Evolutionary conservation across 2,797 vertebrate genomes (phyloP).

Genomic region (Paguma larvata): DNA sequence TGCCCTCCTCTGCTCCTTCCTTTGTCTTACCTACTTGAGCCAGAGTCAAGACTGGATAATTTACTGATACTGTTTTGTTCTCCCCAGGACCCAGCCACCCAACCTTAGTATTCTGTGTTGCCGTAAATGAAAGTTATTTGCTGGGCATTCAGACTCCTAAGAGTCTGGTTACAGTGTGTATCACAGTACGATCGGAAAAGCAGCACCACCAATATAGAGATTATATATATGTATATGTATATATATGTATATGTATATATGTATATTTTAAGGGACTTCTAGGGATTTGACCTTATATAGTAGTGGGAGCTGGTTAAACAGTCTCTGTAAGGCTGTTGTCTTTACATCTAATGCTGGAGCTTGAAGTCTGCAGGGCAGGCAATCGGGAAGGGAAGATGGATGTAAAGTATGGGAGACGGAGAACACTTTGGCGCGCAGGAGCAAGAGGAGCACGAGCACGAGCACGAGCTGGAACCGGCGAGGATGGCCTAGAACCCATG

Average conservation of each 20-base stretch:
- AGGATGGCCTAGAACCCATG: constrained; percentile 69
- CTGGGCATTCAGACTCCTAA: constrained; percentile 58
- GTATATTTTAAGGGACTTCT: constrained; percentile 46
- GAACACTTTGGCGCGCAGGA: constrained; percentile 52
- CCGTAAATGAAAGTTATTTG: constrained; percentile 54
- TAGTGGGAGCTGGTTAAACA: constrained; percentile 63
- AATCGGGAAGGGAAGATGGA: constrained; percentile 73
- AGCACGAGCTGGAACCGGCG: constrained; percentile 63
- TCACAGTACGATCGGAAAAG: constrained; percentile 63
- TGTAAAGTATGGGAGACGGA: constrained; percentile 71
- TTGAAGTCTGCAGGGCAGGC: constrained; percentile 81
- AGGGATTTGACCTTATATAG: constrained; percentile 35
- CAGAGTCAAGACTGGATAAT: constrained; percentile 45
- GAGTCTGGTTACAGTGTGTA: constrained; percentile 59
- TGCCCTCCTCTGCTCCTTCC: background rate
- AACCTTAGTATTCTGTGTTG: constrained; percentile 30
- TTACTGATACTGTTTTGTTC: constrained; percentile 43
- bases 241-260: background rate
- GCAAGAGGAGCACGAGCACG: constrained; percentile 29
- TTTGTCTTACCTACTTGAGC: constrained; percentile 22
- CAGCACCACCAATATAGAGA: constrained; percentile 58
- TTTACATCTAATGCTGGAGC: constrained; percentile 77
- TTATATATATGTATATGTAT: background rate
- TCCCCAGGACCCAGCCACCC: background rate
- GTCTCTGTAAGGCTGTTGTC: constrained; percentile 72